Evolutionary conservation across 2,888 invertebrate genomes (phyloP), one percentile per base, ranked within the genome.

Genomic region (Diogma glabrata): DNA sequence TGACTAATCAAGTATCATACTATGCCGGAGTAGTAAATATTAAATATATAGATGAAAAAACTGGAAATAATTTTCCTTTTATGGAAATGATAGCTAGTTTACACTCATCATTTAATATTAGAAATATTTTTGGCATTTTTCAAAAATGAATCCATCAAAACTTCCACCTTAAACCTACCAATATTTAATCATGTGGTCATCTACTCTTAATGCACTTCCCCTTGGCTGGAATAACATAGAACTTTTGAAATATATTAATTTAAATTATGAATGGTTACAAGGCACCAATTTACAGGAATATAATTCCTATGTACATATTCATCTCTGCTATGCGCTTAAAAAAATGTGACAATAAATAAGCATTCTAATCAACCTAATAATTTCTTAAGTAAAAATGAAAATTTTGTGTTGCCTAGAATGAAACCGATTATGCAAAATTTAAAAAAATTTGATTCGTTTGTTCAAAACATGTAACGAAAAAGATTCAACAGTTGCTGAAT

Each of bases 291-390:
- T n/a, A 10, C 6, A 12, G 1, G 22, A 40, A 9, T 40, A 9
- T 12, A 17, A 19, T n/a, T 20, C 19, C 12, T 40, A 40, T 40
- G 40, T 40, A 4, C 4, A 40, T 20, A 19, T 40, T 4, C 20
- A 40, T 40, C 22, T 40, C 6, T 40, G 40, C 7, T 40, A 40
- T 40, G 19, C 40, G 20, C 40, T n/a, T n/a, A n/a, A n/a, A n/a
- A 40, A 40, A 19, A 40, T 10, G 10, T 40, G 10, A 20, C 40
- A 7, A 40, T 40, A n/a, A 17, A 40, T 12, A 40, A 40, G 12
- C 20, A 40, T 40, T 40, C 22, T 40, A 40, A 19, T 20, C 4
- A 19, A 19, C 3, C 9, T 2, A 40, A 9, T 10, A 20, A 40
- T n/a, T 4, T 20, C 9, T 12, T 20, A 40, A 40, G 6, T 19